These are phyloP conservation scores for Dastarcus helophoroides DNA, from an alignment of 2,888 invertebrate genomes.

Conservation along the genomic window DNA sequence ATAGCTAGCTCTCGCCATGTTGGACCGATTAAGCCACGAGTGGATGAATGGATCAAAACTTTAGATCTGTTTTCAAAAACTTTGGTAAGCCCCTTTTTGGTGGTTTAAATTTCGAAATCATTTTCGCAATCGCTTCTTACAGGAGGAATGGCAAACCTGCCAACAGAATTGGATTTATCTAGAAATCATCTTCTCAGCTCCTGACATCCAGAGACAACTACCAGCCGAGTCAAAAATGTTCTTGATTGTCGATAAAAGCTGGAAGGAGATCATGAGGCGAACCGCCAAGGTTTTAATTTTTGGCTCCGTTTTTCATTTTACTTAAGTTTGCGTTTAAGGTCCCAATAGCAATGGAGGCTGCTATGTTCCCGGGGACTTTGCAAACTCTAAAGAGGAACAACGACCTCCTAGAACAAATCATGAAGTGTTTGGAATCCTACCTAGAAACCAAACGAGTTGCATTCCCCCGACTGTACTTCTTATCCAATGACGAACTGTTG, in stretches of 20 bases:
- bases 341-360: constrained; percentile 70
- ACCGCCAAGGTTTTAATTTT: constrained; percentile 52
- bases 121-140: constrained; percentile 14
- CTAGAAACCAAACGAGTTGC: constrained; percentile 78
- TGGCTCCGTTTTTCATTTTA: neutral
- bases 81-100: constrained; percentile 45
- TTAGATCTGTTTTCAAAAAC: constrained; percentile 71
- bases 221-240: constrained; percentile 85
- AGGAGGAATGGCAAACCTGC: constrained; percentile 84
- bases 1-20: constrained; percentile 79
- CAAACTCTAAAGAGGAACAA: constrained; percentile 63
- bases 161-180: constrained; percentile 92
- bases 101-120: constrained; percentile 2
- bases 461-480: constrained; percentile 81
- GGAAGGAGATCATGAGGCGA: constrained; percentile 78
- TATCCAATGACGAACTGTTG: constrained; percentile 80
- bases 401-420: constrained; percentile 71
- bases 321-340: constrained; percentile 36
- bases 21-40: constrained; percentile 68
- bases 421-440: constrained; percentile 83
- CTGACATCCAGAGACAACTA: constrained; percentile 86
- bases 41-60: constrained; percentile 70
- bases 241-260: constrained; percentile 74
- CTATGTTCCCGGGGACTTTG: constrained; percentile 58
- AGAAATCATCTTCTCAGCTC: constrained; percentile 89